Conservation (phyloP, 2,113 vertebrate genomes). For the Clupea harengus region DNA sequence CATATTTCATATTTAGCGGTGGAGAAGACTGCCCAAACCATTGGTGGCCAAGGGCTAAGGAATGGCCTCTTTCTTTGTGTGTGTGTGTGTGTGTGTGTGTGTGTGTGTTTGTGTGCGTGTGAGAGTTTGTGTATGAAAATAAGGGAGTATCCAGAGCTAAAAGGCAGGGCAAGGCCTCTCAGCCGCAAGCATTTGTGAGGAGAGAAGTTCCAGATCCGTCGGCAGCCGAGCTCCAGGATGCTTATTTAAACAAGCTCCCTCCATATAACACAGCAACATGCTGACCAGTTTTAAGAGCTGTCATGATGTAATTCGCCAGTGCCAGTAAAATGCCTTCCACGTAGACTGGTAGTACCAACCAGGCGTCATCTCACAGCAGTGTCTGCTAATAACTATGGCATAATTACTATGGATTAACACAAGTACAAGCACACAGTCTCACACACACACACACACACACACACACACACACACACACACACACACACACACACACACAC, state of each 20-base stretch:
- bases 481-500: background rate
- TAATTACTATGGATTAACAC: background rate
- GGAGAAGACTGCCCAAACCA: background rate
- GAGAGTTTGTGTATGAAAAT: background rate
- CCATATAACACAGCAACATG: background rate
- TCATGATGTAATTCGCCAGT: background rate
- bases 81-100: background rate
- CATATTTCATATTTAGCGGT: background rate
- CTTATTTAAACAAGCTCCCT: background rate
- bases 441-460: background rate
- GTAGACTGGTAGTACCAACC: background rate
- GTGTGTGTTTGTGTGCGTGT: background rate
- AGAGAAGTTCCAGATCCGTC: slow-evolving; percentile 15
- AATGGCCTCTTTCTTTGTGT: background rate
- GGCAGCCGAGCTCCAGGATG: background rate
- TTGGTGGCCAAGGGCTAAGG: background rate
- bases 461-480: background rate
- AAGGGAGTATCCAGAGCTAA: background rate
- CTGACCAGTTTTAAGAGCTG: background rate
- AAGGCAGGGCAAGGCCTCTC: slow-evolving; percentile 20
- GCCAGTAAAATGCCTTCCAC: background rate
- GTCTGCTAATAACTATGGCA: background rate
- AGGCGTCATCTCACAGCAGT: background rate
- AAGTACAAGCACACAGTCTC: background rate
- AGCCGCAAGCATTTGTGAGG: slow-evolving; percentile 19